phyloP scores from a whole-genome alignment of 2,888 invertebrate genomes.

The Cerceris rybyensis region DNA sequence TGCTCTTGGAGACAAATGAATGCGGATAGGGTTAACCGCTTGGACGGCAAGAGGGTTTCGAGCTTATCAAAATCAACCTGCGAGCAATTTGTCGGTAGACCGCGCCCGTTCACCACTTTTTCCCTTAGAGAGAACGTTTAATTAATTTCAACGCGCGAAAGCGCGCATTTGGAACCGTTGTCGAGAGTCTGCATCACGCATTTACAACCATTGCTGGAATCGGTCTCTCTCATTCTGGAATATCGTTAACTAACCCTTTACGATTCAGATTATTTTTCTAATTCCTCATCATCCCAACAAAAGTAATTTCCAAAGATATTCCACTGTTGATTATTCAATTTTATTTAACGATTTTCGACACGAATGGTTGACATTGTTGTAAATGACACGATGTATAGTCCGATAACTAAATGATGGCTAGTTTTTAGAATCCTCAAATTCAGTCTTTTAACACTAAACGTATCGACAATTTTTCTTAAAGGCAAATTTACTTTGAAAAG shows the following conservation, averaged over 20 bases:
- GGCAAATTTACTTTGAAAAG: too few species aligned
- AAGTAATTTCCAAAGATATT: not conserved
- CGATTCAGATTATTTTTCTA: too few species aligned
- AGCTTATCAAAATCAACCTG: constrained; percentile 38
- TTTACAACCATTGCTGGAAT: constrained; percentile 12
- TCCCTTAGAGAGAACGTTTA: constrained; percentile 19
- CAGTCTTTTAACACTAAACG: too few species aligned
- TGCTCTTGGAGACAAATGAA: constrained; percentile 36
- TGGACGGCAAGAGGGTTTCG: not conserved
- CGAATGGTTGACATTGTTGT: not conserved
- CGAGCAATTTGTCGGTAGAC: not conserved
- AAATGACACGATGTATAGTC: not conserved
- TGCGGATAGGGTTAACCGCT: constrained; percentile 25
- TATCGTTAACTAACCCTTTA: too few species aligned
- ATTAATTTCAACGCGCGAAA: constrained; percentile 43
- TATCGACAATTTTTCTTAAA: too few species aligned
- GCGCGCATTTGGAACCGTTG: not conserved
- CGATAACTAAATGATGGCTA: too few species aligned
- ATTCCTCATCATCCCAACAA: too few species aligned
- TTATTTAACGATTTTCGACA: not conserved
- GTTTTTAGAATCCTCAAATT: too few species aligned
- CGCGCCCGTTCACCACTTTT: not conserved
- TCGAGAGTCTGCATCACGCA: not conserved
- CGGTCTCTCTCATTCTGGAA: not conserved
- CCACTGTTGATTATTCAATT: not conserved